Base-by-base conservation (phyloP, 2,888 invertebrate species). In the Lucinisca nassula region DNA sequence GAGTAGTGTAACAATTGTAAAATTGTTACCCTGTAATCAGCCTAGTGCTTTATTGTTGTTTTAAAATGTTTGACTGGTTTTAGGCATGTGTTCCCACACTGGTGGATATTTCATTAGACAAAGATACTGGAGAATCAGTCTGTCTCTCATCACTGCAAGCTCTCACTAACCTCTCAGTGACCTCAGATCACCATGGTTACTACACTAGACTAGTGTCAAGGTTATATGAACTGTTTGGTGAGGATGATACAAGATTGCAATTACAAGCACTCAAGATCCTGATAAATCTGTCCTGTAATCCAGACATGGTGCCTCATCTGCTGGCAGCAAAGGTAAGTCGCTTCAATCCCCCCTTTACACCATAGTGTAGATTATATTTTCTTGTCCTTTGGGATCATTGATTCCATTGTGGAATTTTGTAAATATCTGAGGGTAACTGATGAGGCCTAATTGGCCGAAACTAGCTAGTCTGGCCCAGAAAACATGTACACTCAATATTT, bases 201-300 rank as follows among this genome's bases (percentile, higher is more conserved):
- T 97, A 97, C 92, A 96, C 96, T 73, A 94, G 96, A 21, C 94
- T 96, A 8, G 94, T 97, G 12, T 97, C 97, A 88, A 95, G 95
- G 49, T 94, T 97, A 37, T 97, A 97, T 91, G 93, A 95, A 32
- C 93, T 97, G 30, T 95, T 97, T 45, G 97, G 97, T 89, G 94
- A 94, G 72, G 95, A 94, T 21, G 95, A 95, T 76, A 93, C 95
- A 8, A 95, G 96, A 27, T 94, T 97, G 30, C 96, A 96, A 88
- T 94, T 97, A 27, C 97, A 97, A 92, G 96, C 97, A 1, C 95
- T 97, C 30, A 97, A 97, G 91, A 96, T 97, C 40, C 96, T 97
- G 61, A 97, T 97, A 79, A 97, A 97, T 94, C 95, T 97, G 6
- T 97, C 97, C 14, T 97, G 97, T 87, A 97, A 97, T 95, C 96